Conservation (phyloP, 2,888 invertebrate genomes). For the Steinernema carpocapsae region DNA sequence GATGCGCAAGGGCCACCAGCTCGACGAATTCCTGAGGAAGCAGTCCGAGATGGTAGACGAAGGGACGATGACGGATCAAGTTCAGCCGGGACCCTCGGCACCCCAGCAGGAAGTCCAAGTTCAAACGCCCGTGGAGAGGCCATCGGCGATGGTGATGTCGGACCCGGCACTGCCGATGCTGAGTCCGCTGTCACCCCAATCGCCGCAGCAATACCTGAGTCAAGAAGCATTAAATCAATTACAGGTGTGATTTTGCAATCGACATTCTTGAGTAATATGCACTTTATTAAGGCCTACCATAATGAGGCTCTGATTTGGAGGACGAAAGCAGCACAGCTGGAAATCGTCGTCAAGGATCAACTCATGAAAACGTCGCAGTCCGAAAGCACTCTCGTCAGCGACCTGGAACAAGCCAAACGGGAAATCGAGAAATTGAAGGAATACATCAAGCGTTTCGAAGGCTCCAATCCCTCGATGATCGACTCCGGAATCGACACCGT, state of each 20-base stretch:
- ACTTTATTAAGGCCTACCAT: slow-evolving; percentile 62
- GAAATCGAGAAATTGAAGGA: slow-evolving; percentile 31
- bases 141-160: slow-evolving; percentile 25
- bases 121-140: slow-evolving; percentile 5
- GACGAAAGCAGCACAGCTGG: slow-evolving; percentile 67
- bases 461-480: slow-evolving; percentile 13
- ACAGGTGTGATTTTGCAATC: slow-evolving; percentile 29
- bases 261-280: too few species aligned
- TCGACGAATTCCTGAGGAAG: slow-evolving; percentile 39
- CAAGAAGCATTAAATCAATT: slow-evolving; percentile 43
- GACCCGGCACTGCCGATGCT: slow-evolving; percentile 6
- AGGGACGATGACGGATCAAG: slow-evolving; percentile 37
- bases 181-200: slow-evolving; percentile 22
- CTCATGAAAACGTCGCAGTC: slow-evolving; percentile 47
- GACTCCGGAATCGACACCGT: slow-evolving; percentile 37
- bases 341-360: slow-evolving; percentile 64
- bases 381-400: slow-evolving; percentile 38
- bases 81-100: neutral
- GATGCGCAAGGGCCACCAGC: slow-evolving; percentile 46
- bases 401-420: slow-evolving; percentile 13
- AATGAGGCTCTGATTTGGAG: slow-evolving; percentile 68
- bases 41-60: slow-evolving; percentile 39
- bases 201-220: slow-evolving; percentile 35
- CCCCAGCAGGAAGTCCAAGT: neutral
- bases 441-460: slow-evolving; percentile 7